phyloP scores from a whole-genome alignment of 2,888 invertebrate genomes.

The Terebella lapidaria region DNA sequence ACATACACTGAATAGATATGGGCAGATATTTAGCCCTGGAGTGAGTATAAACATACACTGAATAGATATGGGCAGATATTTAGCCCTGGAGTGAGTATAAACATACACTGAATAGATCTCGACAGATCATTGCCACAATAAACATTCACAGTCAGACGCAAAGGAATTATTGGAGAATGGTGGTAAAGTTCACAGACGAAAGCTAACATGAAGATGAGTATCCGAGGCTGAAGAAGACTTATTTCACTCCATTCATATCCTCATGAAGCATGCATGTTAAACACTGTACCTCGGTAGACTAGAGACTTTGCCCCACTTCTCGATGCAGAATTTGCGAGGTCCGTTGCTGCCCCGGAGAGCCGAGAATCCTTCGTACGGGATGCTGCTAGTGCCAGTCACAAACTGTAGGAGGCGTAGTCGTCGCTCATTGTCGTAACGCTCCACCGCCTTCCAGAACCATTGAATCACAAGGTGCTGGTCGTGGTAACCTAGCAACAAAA shows the following conservation, averaged over 20 bases:
- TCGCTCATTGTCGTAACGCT: constrained; percentile 87
- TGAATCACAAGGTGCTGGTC: constrained; percentile 89
- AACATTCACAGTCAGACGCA: no score
- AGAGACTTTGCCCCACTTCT: constrained; percentile 93
- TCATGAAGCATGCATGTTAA: no score
- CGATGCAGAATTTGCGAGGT: constrained; percentile 90
- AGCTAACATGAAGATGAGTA: no score
- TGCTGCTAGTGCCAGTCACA: constrained; percentile 95
- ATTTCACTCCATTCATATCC: no score
- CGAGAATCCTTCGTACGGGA: constrained; percentile 95
- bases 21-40: constrained; percentile 59
- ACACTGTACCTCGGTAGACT: constrained; percentile 73
- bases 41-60: not conserved
- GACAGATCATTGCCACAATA: no score
- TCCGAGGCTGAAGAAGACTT: no score
- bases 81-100: not conserved
- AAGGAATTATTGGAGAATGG: no score
- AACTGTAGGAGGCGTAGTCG: constrained; percentile 81
- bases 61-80: not conserved
- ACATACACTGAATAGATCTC: not conserved
- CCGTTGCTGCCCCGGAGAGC: constrained; percentile 92
- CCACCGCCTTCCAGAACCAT: constrained; percentile 98
- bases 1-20: not conserved
- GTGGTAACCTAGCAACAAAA: constrained; percentile 69
- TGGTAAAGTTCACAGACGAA: no score